These are phyloP conservation scores for Serinus canaria DNA, from an alignment of 2,113 vertebrate genomes.

Conservation along the genomic window DNA sequence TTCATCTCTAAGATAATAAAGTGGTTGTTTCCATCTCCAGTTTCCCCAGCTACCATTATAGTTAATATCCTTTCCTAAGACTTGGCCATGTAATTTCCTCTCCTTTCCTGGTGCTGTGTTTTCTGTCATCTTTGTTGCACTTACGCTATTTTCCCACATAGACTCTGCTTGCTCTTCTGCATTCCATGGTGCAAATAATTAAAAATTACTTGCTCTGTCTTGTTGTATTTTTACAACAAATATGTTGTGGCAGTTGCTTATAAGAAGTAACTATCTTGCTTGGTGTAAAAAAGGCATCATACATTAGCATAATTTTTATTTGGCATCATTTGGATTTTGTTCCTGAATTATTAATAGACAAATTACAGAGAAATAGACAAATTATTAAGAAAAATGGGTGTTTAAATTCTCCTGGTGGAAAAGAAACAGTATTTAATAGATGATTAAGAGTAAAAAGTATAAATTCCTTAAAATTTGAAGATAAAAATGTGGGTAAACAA, in stretches of 20 bases:
- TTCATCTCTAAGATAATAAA: neutral
- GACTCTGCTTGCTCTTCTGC: neutral
- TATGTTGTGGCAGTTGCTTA: neutral
- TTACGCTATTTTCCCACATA: neutral
- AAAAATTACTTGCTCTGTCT: neutral
- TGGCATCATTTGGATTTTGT: neutral
- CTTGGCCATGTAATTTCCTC: neutral
- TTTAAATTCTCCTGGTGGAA: neutral
- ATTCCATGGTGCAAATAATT: neutral
- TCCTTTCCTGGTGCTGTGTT: neutral
- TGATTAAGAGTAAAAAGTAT: neutral
- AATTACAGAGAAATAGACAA: neutral
- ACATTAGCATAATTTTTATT: neutral
- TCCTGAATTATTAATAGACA: constrained; percentile 1
- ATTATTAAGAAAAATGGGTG: neutral
- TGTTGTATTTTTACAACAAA: neutral
- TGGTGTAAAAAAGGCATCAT: neutral
- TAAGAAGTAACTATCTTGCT: neutral
- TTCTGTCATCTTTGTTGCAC: neutral
- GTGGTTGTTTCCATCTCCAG: neutral
- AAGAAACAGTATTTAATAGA: neutral
- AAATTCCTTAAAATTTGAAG: neutral
- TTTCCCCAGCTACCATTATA: neutral
- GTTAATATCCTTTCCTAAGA: neutral
- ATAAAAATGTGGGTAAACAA: neutral